Evolutionary conservation across 2,797 vertebrate genomes (phyloP).

Genomic region (Ctenopoma multispine): DNA sequence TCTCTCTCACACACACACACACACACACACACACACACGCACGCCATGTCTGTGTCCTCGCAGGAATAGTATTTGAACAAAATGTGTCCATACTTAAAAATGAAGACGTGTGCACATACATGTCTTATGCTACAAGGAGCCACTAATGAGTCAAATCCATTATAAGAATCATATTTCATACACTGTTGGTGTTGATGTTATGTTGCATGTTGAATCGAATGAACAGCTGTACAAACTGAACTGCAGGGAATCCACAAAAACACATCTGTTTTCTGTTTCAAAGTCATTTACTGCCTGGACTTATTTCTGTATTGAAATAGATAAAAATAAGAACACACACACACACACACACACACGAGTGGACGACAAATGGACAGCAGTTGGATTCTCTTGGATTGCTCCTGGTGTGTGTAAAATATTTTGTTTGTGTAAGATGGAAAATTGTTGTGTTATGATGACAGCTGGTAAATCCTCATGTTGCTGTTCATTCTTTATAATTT

Average conservation of each 20-base stretch:
- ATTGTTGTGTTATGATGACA: too few relatives aligned
- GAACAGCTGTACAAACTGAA: neutral
- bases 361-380: too few relatives aligned
- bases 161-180: neutral
- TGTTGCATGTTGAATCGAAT: neutral
- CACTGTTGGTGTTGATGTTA: neutral
- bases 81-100: too few relatives aligned
- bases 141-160: neutral
- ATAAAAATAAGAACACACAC: neutral
- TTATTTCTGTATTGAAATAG: neutral
- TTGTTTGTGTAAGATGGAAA: too few relatives aligned
- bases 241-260: neutral
- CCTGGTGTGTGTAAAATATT: too few relatives aligned
- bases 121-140: too few relatives aligned
- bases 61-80: too few relatives aligned
- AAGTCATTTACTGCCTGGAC: neutral
- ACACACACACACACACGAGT: too few relatives aligned
- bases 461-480: too few relatives aligned
- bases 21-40: constrained; percentile 4
- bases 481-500: too few relatives aligned
- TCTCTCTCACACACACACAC: neutral
- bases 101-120: too few relatives aligned
- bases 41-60: neutral
- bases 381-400: too few relatives aligned
- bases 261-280: neutral